A percentile compares a stretch with the other conserved stretches of the same genome.
These are phyloP conservation scores for Polypedilum pembai DNA, from an alignment of 1,140 invertebrate genomes.

Conservation along the genomic window DNA sequence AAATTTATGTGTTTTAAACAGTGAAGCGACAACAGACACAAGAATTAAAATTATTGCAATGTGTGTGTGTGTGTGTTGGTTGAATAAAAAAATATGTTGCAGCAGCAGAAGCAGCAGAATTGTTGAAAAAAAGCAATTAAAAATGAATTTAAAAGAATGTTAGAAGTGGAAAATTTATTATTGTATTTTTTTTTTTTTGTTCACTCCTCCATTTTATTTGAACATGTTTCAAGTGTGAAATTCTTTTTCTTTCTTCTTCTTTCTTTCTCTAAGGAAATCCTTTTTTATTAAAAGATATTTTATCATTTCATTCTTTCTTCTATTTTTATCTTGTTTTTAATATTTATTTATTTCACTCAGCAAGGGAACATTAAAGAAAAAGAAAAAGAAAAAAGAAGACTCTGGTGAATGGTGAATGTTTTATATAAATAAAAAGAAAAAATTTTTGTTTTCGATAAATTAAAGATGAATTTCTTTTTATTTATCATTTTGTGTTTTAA, in stretches of 20 bases:
- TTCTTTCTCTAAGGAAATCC: no score
- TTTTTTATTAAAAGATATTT: no score
- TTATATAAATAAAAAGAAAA: no score
- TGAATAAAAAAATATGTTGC: background rate
- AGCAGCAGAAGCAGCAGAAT: background rate
- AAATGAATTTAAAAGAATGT: constrained; percentile 28
- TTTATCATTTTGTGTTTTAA: no score
- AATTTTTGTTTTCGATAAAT: no score
- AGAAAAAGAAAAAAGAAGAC: no score
- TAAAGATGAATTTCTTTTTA: no score
- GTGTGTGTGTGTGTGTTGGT: background rate
- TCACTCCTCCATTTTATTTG: background rate
- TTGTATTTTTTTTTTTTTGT: background rate
- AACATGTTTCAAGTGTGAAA: constrained; percentile 11
- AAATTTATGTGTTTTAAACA: constrained; percentile 14
- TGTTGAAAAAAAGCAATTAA: constrained; percentile 14
- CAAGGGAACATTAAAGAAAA: background rate
- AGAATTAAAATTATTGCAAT: constrained; percentile 6
- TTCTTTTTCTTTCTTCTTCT: background rate
- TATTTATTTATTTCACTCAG: background rate
- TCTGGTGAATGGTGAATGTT: no score
- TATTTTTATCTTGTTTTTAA: background rate
- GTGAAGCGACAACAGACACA: constrained; percentile 9
- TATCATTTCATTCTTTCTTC: background rate
- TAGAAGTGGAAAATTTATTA: constrained; percentile 15